Conservation (phyloP, 1,140 invertebrate species). For the Zaprionus nigranus region DNA sequence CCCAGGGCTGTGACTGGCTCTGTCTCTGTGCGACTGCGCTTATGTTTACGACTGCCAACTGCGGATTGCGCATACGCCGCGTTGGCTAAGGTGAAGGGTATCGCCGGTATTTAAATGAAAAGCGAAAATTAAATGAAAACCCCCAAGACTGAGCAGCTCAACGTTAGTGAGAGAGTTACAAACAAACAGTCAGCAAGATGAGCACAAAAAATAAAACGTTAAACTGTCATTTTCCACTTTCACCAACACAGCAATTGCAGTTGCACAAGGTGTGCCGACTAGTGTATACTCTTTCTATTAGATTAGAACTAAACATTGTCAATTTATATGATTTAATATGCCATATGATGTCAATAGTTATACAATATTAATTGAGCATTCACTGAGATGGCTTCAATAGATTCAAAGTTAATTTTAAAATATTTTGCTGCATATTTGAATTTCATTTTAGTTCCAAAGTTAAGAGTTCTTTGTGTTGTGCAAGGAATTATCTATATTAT, state of each 20-base stretch:
- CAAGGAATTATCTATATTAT: too few relatives aligned
- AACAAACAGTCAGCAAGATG: background rate
- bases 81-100: slow-evolving; percentile 54
- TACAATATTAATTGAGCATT: too few relatives aligned
- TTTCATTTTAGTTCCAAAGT: too few relatives aligned
- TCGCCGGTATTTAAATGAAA: slow-evolving; percentile 26
- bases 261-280: background rate
- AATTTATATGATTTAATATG: too few relatives aligned
- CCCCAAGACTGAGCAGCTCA: background rate
- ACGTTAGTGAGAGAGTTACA: background rate
- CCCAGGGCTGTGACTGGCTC: slow-evolving; percentile 22
- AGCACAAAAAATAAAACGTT: slow-evolving; percentile 1
- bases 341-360: too few relatives aligned
- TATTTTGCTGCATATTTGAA: too few relatives aligned
- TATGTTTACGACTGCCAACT: background rate
- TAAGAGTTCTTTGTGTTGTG: too few relatives aligned
- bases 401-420: too few relatives aligned
- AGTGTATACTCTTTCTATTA: slow-evolving; percentile 8
- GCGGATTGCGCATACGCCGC: slow-evolving; percentile 66
- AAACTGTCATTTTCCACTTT: slow-evolving; percentile 36
- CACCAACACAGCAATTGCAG: slow-evolving; percentile 1
- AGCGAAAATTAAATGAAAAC: slow-evolving; percentile 37
- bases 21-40: slow-evolving; percentile 44
- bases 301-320: background rate
- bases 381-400: too few relatives aligned